Evolutionary conservation across 2,113 vertebrate genomes (phyloP).

Genomic region (Jacana jacana): DNA sequence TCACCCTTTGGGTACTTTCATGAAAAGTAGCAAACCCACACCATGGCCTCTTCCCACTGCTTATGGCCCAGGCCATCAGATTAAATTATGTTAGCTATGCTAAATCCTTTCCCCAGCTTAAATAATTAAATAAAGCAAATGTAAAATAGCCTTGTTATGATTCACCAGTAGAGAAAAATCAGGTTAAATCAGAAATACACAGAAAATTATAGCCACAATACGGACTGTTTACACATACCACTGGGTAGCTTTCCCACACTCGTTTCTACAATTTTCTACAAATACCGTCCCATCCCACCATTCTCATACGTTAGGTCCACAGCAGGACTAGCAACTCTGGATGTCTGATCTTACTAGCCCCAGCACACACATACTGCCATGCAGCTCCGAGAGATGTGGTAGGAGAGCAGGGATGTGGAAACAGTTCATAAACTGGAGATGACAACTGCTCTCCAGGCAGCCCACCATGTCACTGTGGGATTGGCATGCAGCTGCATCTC

Average conservation of each 20-base stretch:
- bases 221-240: background rate
- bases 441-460: background rate
- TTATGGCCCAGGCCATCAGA: background rate
- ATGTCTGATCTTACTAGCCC: background rate
- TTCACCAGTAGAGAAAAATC: constrained; percentile 3
- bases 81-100: background rate
- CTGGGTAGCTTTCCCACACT: background rate
- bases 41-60: background rate
- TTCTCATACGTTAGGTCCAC: background rate
- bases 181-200: background rate
- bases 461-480: background rate
- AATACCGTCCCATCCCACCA: background rate
- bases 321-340: background rate
- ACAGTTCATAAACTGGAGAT: background rate
- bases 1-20: constrained; percentile 9
- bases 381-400: background rate
- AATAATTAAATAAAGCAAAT: background rate
- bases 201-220: background rate
- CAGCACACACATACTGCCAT: fast-evolving
- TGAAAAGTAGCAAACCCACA: background rate
- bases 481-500: background rate
- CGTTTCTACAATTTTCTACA: background rate
- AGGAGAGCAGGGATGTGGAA: background rate
- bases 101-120: background rate
- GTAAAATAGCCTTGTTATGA: background rate